Evolutionary conservation across 2,888 invertebrate genomes (phyloP), one percentile per base, ranked within the genome.

Genomic region (Encarsia formosa): DNA sequence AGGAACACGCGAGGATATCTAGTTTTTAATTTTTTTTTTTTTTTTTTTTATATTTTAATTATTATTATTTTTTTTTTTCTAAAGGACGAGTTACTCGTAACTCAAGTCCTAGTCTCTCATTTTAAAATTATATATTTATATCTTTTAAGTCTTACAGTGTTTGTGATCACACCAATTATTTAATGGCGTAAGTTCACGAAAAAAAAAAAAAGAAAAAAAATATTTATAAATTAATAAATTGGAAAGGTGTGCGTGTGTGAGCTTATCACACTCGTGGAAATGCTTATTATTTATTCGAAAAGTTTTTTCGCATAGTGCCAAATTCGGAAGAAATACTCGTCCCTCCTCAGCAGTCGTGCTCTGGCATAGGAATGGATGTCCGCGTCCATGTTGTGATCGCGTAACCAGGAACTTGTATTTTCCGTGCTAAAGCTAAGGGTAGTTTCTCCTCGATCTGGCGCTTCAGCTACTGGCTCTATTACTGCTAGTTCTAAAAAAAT

Each of bases 261-360:
- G 4, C 19, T 24, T 47, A 39, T 31, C 6, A 29, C 44, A 44
- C 44, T 60, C 38, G 48, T 60, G 47, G 52, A 69, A 69, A 70
- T 68, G 67, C 70, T 81, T 47, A 13, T n/a, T 23, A 31, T 24
- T 52, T 82, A 88, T 77, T 90, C 89, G 47, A 63, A 63, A n/a
- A 63, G 79, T 73, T 88, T 86, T 66, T 87, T 87, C 63, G 90
- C 88, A 68, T 90, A 86, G 75, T 87, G 86, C 89, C 90, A 93
- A 76, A 94, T 88, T 63, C 90, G 84, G 86, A 95, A 95, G 86
- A 94, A 95, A 79, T 95, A 95, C 77, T 95, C 94, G 73, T 93
- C 92, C 66, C 87, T 84, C 61, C 88, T 81, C 45, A 92, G 79
- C 46, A 94, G 79, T 53, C 87, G 86, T 59, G 88, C 88, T 62